Conservation (phyloP, 2,888 invertebrate species). For the Tuberolachnus salignus region DNA sequence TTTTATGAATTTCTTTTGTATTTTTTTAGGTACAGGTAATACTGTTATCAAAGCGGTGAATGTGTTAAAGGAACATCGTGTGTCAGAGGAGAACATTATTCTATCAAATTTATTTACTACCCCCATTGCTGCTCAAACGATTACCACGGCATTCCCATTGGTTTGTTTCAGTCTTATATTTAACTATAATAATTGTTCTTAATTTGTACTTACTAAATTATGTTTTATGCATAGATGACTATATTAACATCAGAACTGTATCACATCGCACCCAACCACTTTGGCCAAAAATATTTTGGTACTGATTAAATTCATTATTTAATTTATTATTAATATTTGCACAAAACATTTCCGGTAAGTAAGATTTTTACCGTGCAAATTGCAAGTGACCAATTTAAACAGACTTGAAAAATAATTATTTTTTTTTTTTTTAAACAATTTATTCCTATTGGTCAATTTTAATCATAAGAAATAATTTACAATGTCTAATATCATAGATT, state of each 20-base stretch:
- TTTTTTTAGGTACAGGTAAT: conserved; percentile 79
- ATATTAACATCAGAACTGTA: conserved; percentile 95
- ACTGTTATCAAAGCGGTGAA: conserved; percentile 93
- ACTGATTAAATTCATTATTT: conserved; percentile 74
- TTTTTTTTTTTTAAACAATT: conserved; percentile 22
- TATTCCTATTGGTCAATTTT: conserved; percentile 37
- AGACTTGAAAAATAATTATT: conserved; percentile 20
- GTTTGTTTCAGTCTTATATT: conserved; percentile 61
- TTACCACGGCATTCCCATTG: conserved; percentile 81
- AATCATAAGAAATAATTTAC: conserved; percentile 27
- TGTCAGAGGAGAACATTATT: conserved; percentile 91
- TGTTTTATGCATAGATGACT: conserved; percentile 71
- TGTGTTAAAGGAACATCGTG: conserved; percentile 91
- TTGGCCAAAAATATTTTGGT: conserved; percentile 98
- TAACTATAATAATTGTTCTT: not conserved
- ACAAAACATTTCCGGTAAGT: conserved; percentile 34
- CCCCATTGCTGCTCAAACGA: conserved; percentile 83
- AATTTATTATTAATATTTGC: conserved; percentile 25
- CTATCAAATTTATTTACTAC: conserved; percentile 98
- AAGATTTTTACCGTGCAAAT: conserved; percentile 19
- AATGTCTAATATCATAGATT: conserved; percentile 19
- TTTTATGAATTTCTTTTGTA: not conserved
- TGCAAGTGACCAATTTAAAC: conserved; percentile 48
- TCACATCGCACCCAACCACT: conserved; percentile 94
- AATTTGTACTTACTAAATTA: conserved; percentile 8